Base-by-base conservation (phyloP, 2,888 invertebrate genomes). In the Andrena bucephala region DNA sequence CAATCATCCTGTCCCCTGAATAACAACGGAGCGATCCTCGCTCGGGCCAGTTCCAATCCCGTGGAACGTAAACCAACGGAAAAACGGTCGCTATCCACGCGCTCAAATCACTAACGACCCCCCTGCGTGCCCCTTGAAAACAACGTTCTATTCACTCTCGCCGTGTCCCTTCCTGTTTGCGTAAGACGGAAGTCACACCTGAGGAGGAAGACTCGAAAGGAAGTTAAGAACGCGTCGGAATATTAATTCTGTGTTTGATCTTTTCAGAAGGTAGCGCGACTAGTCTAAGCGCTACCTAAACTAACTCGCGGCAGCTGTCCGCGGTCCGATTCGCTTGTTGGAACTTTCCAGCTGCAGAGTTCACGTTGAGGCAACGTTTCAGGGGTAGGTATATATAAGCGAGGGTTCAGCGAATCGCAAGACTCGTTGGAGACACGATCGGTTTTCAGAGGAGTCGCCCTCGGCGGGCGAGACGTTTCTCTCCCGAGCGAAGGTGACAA, bases 121-220 rank as follows among this genome's bases (percentile, higher is more conserved):
- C 77, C 27, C 8, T 8, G 33, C 6, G 2, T 16, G 0, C 31
- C 42, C 7, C 20, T 24, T 16, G 52, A 59, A 13, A 29, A 63
- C 24, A 29, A 31, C 24, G 29, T 31, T 27, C 48, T 29, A n/a
- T 31, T 29, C 48, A 27, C 13, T 27, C 8, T 67, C 31, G 54
- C 48, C 48, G 36, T 10, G 33, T 29, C 31, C 50, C 79, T 83
- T 85, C 84, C 81, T 81, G 81, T 81, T 74, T 63, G 71, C 48
- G 52, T 33, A 24, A 72, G 81, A 77, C 83, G 85, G 87, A 87
- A 87, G 81, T 85, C 60, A 72, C 79, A 85, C 77, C 85, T 68
- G 79, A 79, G 42, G 69, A 74, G 52, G 73, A 85, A 74, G 73
- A 67, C 42, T 42, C 57, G 52, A 59, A 65, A 69, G 81, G 79